Evolutionary conservation across 1,140 invertebrate species (phyloP), one percentile per base, ranked within the genome.

Genomic region (Sitobion miscanthi): DNA sequence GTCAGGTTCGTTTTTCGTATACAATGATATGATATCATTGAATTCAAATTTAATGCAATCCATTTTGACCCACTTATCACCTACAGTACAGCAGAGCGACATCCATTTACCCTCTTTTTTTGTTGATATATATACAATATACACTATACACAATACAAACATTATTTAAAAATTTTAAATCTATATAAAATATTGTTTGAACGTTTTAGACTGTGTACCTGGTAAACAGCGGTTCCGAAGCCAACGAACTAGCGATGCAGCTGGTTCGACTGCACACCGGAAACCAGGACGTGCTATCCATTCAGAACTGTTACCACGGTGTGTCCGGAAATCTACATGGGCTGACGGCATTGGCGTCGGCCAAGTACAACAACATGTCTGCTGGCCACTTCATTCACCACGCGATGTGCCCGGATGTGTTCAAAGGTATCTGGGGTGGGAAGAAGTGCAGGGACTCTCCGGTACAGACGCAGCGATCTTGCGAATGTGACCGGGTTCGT

Each of bases 141-240:
- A 38, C 38, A 38, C 38, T 38, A 42, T 42, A 42, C 42, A 42
- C 42, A 42, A 42, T 42, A 42, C 42, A 42, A 42, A 42, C 4
- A 42, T 42, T 42, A 2, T 42, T 42, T 42, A 42, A 42, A 42
- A 42, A 42, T 2, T 42, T 17, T 77, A 77, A 77, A 83, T 38
- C 77, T 8, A 42, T 38, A 83, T 42, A 83, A 83, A 25, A 83
- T 42, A 83, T 85, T 5, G 62, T 38, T 82, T 4, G n/a, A 49
- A 54, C 23, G 8, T 89, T 89, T 0, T 94, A 97, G 96, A 97
- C 98, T 30, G 97, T 98, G 38, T 99, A 99, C 95, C 97, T 99
- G 94, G 97, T 98, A 0, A 99, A 99, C 95, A 99, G 98, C 95
- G 99, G 99, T 0, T 99, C 98, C 17, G 99, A 99, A 96, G 99